Evolutionary conservation across 2,888 invertebrate species (phyloP).

Genomic region (Venustoraphidia nigricollis): DNA sequence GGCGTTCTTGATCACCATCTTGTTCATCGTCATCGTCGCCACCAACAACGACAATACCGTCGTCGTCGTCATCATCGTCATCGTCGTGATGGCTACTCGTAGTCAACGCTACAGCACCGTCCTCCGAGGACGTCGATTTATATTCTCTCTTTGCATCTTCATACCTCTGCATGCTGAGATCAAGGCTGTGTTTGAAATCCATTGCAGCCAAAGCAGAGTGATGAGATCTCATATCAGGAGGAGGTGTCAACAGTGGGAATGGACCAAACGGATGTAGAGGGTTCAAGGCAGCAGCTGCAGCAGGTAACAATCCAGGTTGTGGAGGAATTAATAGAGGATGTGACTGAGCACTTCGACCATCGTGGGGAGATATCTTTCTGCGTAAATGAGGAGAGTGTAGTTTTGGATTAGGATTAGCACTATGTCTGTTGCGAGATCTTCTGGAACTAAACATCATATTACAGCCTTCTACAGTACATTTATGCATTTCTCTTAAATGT

Average conservation of each 20-base stretch:
- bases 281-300: constrained; percentile 46
- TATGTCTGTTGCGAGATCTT: constrained; percentile 88
- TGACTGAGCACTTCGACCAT: constrained; percentile 77
- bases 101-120: constrained; percentile 17
- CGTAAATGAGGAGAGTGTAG: constrained; percentile 89
- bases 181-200: constrained; percentile 49
- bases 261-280: constrained; percentile 62
- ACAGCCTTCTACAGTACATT: constrained; percentile 96
- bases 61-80: constrained; percentile 54
- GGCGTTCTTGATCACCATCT: constrained; percentile 17
- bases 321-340: constrained; percentile 68
- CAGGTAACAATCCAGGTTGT: constrained; percentile 45
- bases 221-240: constrained; percentile 48
- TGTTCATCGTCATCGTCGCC: constrained; percentile 42
- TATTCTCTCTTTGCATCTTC: constrained; percentile 28
- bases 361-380: constrained; percentile 87
- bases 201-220: constrained; percentile 33
- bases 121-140: constrained; percentile 15
- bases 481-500: constrained; percentile 97
- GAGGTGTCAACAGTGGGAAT: constrained; percentile 60
- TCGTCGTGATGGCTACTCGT: constrained; percentile 27
- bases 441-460: constrained; percentile 99
- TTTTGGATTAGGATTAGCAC: constrained; percentile 97
- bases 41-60: constrained; percentile 64
- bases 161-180: constrained; percentile 35